Conservation (phyloP, 2,797 vertebrate species). For the Onychomys arenicola region DNA sequence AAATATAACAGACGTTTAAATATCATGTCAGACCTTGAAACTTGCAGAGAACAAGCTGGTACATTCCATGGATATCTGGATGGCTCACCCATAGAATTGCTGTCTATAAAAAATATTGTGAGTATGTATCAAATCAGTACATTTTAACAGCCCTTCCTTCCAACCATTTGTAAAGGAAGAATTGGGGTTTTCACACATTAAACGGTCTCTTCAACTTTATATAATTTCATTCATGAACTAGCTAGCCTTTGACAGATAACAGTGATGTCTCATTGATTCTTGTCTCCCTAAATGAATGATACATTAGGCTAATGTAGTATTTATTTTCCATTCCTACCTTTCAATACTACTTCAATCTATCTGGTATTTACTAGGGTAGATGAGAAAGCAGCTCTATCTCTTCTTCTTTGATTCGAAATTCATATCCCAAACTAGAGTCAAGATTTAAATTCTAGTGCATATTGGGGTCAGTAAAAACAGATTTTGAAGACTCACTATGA, state of each 20-base stretch:
- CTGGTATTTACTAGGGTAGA: neutral
- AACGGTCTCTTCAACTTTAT: neutral
- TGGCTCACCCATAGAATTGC: neutral
- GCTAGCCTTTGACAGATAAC: neutral
- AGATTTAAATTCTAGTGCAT: neutral
- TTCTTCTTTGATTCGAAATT: neutral
- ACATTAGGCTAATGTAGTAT: neutral
- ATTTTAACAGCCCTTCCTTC: neutral
- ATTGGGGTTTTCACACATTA: neutral
- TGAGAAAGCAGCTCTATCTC: neutral
- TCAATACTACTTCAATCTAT: neutral
- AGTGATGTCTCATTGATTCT: slow-evolving; percentile 14
- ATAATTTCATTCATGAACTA: neutral
- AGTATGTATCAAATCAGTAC: neutral
- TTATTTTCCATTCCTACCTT: neutral
- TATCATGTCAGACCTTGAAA: neutral
- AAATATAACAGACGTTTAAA: neutral
- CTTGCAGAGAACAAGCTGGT: neutral
- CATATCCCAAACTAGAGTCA: too few relatives aligned
- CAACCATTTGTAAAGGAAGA: neutral
- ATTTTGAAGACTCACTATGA: neutral
- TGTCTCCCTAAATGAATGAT: neutral
- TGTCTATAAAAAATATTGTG: neutral
- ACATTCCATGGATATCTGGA: neutral
- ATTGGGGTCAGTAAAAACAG: neutral